phyloP scores from a whole-genome alignment of 2,888 invertebrate genomes.

The Stomorhina lunata region DNA sequence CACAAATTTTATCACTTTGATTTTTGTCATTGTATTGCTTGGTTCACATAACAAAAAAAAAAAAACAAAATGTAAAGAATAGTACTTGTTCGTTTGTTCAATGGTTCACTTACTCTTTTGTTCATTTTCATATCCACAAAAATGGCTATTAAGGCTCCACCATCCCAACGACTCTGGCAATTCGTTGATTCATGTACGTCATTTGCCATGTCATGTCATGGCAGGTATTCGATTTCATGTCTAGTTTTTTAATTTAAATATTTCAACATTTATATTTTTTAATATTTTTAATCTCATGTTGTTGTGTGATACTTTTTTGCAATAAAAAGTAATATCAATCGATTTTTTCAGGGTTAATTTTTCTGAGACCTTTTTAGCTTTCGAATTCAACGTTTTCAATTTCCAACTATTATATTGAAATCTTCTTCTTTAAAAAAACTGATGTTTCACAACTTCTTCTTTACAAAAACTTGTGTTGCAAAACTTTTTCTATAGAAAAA shows the following conservation, averaged over 20 bases:
- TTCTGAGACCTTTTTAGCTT: no score
- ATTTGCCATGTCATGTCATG: constrained; percentile 37
- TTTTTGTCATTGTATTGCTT: constrained; percentile 29
- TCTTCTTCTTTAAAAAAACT: no score
- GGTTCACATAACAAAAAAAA: neutral
- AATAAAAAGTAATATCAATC: no score
- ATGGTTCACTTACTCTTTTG: neutral
- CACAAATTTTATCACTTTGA: constrained; percentile 35
- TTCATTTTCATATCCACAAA: neutral
- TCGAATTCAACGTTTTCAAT: no score
- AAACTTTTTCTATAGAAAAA: no score
- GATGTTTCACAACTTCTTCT: no score
- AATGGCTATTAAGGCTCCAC: neutral
- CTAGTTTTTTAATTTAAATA: neutral
- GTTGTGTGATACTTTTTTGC: neutral
- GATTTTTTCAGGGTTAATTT: no score
- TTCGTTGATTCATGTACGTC: constrained; percentile 15
- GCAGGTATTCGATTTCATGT: constrained; percentile 31
- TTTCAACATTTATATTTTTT: neutral
- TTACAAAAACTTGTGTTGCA: no score
- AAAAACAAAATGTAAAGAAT: neutral
- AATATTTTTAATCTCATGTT: neutral
- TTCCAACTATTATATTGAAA: no score
- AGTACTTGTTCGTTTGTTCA: neutral
- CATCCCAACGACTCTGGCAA: constrained; percentile 11